A percentile compares a stretch with the other conserved stretches of the same genome.
Conservation (phyloP, 2,797 vertebrate genomes). For the Garrulus glandarius region DNA sequence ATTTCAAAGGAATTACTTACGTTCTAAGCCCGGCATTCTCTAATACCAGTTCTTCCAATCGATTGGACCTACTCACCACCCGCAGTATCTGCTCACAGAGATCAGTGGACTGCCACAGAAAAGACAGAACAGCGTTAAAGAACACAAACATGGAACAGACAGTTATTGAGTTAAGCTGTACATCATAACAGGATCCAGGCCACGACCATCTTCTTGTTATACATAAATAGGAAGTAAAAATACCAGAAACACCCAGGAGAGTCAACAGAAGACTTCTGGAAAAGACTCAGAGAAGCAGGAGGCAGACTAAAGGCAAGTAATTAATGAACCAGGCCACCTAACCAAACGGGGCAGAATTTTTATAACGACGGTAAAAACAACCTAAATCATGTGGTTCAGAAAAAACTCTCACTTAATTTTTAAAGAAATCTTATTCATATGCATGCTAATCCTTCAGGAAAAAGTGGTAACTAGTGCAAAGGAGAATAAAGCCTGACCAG, state of each 20-base stretch:
- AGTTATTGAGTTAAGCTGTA: background rate
- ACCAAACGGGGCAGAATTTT: background rate
- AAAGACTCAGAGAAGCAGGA: background rate
- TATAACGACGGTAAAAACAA: background rate
- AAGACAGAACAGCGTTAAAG: conserved; percentile 30
- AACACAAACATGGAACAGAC: background rate
- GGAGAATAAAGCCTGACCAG: background rate
- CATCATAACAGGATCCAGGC: background rate
- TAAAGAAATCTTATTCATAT: background rate
- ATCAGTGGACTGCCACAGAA: conserved; percentile 85
- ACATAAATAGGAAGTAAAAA: background rate
- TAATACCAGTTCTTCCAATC: conserved; percentile 90
- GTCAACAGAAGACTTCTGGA: background rate
- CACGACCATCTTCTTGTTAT: background rate
- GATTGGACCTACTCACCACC: conserved; percentile 89
- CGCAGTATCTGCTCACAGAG: conserved; percentile 95
- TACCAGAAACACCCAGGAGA: background rate
- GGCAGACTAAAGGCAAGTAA: background rate
- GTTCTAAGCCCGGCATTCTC: conserved; percentile 94
- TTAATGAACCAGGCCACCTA: background rate
- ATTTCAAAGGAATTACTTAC: conserved; percentile 76
- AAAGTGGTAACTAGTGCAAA: background rate
- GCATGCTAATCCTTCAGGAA: background rate
- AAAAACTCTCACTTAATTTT: background rate
- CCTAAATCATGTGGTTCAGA: background rate